Base-by-base conservation (phyloP, 2,797 vertebrate species). In the Mallotus villosus region DNA sequence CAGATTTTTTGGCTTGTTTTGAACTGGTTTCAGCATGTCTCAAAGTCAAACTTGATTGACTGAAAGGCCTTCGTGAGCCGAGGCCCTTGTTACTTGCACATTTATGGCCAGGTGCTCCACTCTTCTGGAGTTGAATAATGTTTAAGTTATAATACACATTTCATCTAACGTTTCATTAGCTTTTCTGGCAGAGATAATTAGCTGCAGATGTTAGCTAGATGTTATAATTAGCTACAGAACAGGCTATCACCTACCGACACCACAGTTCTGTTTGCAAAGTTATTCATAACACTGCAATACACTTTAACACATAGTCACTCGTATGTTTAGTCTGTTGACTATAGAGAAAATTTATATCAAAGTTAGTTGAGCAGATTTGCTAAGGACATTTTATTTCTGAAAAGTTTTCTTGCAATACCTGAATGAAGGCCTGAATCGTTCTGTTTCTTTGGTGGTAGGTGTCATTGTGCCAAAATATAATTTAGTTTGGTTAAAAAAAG, bases 121-220 rank as follows among this genome's bases (percentile, higher is more conserved):
- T 87, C 71, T 84, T 67, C 80, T 66, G 69, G 75, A 75, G 79
- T 88, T 90, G 90, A 92, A 89, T 91, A 86, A 89, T 86, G 85
- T 88, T 88, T 88, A 75, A 86, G 82, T 83, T 89, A 84, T 84
- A 88, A 82, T 88, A 88, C 83, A 88, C 83, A 87, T 86, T 90
- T 88, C 87, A 81, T 85, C 86, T 81, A 75, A 81, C 76, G 77
- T 87, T 88, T 89, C 86, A 89, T 90, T 91, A 80, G 86, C 84
- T 87, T 77, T 86, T 88, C 86, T 84, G 85, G 21, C 75, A 83
- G 73, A 78, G 66, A 70, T 88, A 89, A 91, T 91, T 81, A 82
- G 81, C 76, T 88, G 78, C 89, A 91, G 88, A 91, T 91, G 90
- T 89, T 86, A 79, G n/a, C n/a, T n/a, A n/a, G n/a, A n/a, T n/a